These are phyloP conservation scores for Calameuta idolon DNA, from an alignment of 2,888 invertebrate genomes.

Conservation along the genomic window DNA sequence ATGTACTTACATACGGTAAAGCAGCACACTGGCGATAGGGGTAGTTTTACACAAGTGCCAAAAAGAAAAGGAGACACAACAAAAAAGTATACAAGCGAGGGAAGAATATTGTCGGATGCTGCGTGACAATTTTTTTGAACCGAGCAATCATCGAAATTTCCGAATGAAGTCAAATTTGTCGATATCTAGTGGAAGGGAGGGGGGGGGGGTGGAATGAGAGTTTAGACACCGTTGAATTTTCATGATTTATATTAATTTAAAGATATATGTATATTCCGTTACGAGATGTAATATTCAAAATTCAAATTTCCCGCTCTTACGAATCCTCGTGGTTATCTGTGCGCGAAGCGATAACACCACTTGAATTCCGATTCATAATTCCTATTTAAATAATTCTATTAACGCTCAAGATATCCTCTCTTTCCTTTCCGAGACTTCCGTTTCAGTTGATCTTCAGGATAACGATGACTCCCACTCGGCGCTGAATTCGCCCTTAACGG, in stretches of 20 bases:
- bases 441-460: background rate
- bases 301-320: background rate
- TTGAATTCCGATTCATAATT: background rate
- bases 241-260: background rate
- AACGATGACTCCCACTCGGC: background rate
- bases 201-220: background rate
- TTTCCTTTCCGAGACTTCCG: background rate
- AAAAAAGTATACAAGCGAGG: background rate
- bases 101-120: background rate
- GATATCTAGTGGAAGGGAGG: background rate
- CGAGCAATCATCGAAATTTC: background rate
- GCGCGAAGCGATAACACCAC: background rate
- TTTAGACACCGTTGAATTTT: background rate
- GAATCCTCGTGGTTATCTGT: background rate
- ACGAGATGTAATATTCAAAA: background rate
- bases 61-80: background rate
- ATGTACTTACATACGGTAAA: background rate
- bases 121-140: background rate
- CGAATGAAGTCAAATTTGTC: background rate
- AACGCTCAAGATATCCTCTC: background rate
- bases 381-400: constrained; percentile 8
- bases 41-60: background rate
- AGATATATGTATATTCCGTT: background rate
- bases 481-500: background rate
- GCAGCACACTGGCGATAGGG: background rate